Base-by-base conservation (phyloP, 2,888 invertebrate genomes). In the Oscheius onirici region DNA sequence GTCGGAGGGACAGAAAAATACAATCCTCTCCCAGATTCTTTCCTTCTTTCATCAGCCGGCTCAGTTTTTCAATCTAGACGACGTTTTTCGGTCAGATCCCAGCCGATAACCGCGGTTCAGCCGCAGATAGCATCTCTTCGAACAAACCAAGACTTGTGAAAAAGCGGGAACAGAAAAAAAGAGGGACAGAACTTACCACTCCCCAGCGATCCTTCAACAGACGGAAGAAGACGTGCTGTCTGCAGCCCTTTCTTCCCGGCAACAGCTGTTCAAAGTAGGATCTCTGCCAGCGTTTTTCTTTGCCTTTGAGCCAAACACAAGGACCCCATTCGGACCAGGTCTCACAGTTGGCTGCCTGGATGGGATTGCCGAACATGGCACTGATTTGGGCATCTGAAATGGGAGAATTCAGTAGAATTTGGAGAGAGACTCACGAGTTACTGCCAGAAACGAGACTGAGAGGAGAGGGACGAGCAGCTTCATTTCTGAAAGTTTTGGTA, bases 131-230 rank as follows among this genome's bases (percentile, higher is more conserved):
- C 20, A 60, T 60, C 60, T 60, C 43, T 22, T 41, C 60, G 20
- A 17, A 20, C 10, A 60, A 60, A 43, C 58, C 22, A 43, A 60
- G 40, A 3, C 34, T 34, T 34, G 34, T 34, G 34, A 60, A 60
- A 60, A 60, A 3, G 17, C 20, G 49, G 49, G 49, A 49, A 49
- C 10, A 28, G 20, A 66, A 26, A 49, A 34, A n/a, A 44, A 55
- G 52, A 24, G 17, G 11, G 52, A 8, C 40, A 51, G 49, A 17
- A 75, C 80, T 79, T 65, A 84, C 84, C 43, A 79, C 81, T 51
- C 86, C 85, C 86, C 86, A 86, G 26, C 86, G 80, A 58, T 87
- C 86, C 44, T 74, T 76, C 26, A 86, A 75, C 66, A 86, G 79
- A 49, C 82, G 77, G 81, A 84, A 86, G 72, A 86, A 86, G 17